These are phyloP conservation scores for Hypsibius dujardini DNA, from an alignment of 1,140 invertebrate genomes.

Conservation along the genomic window DNA sequence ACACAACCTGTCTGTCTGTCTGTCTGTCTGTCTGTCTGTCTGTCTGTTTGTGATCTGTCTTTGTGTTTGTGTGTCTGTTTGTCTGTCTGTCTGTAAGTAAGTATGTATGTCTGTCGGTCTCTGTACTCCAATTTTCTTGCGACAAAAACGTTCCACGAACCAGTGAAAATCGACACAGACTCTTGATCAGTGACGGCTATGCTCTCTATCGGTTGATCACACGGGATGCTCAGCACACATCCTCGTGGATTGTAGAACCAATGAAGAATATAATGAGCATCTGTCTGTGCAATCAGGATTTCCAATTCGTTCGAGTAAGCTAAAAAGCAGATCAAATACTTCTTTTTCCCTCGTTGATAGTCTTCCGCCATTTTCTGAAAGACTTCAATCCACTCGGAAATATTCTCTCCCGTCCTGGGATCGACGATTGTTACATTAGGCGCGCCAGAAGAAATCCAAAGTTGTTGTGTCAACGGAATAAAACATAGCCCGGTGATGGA, in stretches of 20 bases:
- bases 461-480: background rate
- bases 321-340: background rate
- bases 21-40: too few relatives aligned
- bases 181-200: background rate
- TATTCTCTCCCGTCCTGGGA: background rate
- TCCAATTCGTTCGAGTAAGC: constrained; percentile 1
- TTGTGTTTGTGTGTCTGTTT: too few relatives aligned
- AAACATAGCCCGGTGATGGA: background rate
- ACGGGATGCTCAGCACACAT: background rate
- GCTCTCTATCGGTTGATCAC: background rate
- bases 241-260: background rate
- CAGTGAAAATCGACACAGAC: background rate
- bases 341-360: background rate
- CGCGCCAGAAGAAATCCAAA: background rate
- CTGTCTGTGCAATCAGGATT: background rate
- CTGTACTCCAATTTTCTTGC: too few relatives aligned
- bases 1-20: too few relatives aligned
- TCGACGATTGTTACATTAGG: background rate
- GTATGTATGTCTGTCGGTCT: too few relatives aligned
- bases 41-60: too few relatives aligned
- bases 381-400: constrained; percentile 1
- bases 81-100: too few relatives aligned
- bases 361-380: background rate
- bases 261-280: background rate
- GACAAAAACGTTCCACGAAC: background rate